Conservation (phyloP, 1,140 invertebrate genomes). For the Diorhabda elongata region DNA sequence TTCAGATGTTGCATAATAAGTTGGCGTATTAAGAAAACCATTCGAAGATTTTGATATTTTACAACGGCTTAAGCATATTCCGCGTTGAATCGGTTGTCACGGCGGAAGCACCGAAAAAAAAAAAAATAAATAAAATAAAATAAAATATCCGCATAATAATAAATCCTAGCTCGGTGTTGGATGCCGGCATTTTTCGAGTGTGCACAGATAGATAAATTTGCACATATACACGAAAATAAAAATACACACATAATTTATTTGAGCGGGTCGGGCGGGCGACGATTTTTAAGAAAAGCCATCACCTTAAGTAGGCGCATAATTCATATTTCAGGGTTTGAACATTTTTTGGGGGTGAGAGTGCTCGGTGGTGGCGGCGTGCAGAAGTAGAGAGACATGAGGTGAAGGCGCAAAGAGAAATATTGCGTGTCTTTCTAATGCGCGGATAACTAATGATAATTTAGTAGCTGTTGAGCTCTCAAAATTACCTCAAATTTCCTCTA, state of each 20-base stretch:
- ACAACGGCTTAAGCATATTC: too few species aligned
- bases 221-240: slow-evolving; percentile 25
- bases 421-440: slow-evolving; percentile 31
- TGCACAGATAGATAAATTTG: slow-evolving; percentile 21
- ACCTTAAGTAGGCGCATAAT: slow-evolving; percentile 35
- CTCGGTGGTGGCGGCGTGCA: background rate
- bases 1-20: too few species aligned
- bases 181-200: slow-evolving; percentile 8
- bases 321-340: slow-evolving; percentile 27
- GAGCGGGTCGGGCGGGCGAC: slow-evolving; percentile 27
- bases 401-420: slow-evolving; percentile 26
- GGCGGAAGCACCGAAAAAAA: too few species aligned
- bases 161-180: slow-evolving; percentile 15
- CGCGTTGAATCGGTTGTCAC: background rate
- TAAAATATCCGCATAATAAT: slow-evolving; percentile 8
- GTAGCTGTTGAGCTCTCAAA: slow-evolving; percentile 23
- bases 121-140: too few species aligned
- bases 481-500: background rate
- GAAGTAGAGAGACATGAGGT: background rate
- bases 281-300: slow-evolving; percentile 36
- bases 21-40: too few species aligned
- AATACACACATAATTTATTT: slow-evolving; percentile 25
- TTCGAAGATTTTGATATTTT: too few species aligned
- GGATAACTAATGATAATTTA: slow-evolving; percentile 31
- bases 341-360: slow-evolving; percentile 15